phyloP scores from a whole-genome alignment of 2,888 invertebrate genomes.

The Drosophila kuntzei region DNA sequence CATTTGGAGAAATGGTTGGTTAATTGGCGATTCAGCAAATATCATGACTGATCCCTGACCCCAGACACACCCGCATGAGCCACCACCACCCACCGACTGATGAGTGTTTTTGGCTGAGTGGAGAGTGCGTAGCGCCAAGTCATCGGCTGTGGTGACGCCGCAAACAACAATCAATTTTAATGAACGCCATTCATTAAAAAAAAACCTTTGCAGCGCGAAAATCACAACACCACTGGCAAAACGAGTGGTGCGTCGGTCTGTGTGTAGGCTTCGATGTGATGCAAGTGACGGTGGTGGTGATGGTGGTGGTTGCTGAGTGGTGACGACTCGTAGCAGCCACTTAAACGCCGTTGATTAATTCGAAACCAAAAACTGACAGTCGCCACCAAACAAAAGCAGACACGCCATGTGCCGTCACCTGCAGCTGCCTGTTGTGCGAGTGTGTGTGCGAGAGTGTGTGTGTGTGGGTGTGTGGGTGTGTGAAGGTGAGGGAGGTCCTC shows the following conservation, averaged over 20 bases:
- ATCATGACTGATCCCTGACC: conserved; percentile 28
- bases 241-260: background rate
- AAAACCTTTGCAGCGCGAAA: conserved; percentile 64
- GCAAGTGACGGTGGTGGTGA: conserved; percentile 1
- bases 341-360: conserved; percentile 76
- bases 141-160: conserved; percentile 60
- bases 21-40: conserved; percentile 77
- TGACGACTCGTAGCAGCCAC: conserved; percentile 67
- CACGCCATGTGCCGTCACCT: conserved; percentile 57
- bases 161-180: conserved; percentile 81
- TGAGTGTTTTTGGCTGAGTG: conserved; percentile 11
- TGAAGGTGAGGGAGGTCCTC: conserved; percentile 51
- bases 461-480: conserved; percentile 14
- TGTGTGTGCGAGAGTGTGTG: conserved; percentile 16
- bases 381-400: conserved; percentile 63
- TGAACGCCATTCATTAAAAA: conserved; percentile 80
- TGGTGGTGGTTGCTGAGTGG: conserved; percentile 25
- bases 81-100: background rate
- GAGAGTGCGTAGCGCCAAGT: conserved; percentile 63
- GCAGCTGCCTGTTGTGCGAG: conserved; percentile 34
- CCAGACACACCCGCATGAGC: conserved; percentile 1
- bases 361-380: conserved; percentile 78
- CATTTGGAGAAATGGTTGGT: conserved; percentile 64
- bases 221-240: conserved; percentile 41
- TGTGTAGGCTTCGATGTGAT: conserved; percentile 10